Base-by-base conservation (phyloP, 2,797 vertebrate species). In the Hemibagrus guttatus region DNA sequence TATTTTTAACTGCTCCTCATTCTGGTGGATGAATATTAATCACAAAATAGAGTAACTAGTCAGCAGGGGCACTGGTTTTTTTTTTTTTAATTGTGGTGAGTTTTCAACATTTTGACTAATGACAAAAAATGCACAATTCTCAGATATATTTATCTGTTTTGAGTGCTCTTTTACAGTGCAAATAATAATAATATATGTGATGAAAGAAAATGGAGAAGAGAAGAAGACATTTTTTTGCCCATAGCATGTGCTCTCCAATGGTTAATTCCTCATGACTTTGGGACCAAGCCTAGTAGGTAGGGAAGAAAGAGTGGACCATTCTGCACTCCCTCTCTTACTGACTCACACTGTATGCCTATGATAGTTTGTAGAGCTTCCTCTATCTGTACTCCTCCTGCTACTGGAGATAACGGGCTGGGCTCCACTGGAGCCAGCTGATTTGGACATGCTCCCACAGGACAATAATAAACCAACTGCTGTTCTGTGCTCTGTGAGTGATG, bases 1-100 rank as follows among this genome's bases (percentile, higher is more conserved):
- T 93, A 91, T 93, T 91, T 93, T 92, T 82, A 93, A 92, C 92
- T 87, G 92, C 92, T 78, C 85, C 89, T 93, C 89, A 85, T 93
- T 90, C 87, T 89, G 88, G 91, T 61, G 87, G 86, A 89, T 72
- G 90, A 94, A 91, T 93, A 93, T 95, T 95, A 94, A 94, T 93
- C 88, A 88, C 83, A 88, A 87, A 89, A 87, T 79, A 83, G 42
- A 42, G 83, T 78, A 59, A 14, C 39, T 56, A 52, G 28, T 85
- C 75, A 66, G 63, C 35, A 82, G 64, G 35, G 78, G 49, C 58
- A 49, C 54, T 79, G 63, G 5, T 84, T 21, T 31, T 35, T 78
- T 63, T 83, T 71, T 83, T 68, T 74, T 39, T 39, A 39, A 17
- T 46, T 84, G 12, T 9, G 76, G 91, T 92, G 83, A 71, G 87